Conservation (phyloP, 2,113 vertebrate species). For the Glaucomys volans region DNA sequence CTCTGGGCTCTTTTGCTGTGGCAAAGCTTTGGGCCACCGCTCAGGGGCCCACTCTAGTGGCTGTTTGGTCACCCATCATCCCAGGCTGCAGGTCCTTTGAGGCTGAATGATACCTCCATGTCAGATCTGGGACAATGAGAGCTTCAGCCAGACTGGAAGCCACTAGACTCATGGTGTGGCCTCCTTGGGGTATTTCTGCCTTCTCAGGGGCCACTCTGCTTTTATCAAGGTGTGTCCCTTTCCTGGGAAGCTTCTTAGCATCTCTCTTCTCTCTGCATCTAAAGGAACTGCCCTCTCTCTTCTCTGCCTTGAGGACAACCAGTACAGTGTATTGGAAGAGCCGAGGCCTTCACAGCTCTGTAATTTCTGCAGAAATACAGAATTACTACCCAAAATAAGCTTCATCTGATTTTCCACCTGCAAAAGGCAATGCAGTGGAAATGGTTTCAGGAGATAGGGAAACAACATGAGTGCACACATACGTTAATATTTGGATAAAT, state of each 20-base stretch:
- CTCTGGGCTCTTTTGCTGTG: not conserved
- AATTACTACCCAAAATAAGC: not conserved
- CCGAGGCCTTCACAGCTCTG: not conserved
- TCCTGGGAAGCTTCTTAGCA: not conserved
- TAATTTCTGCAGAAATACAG: not conserved
- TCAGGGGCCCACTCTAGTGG: not conserved
- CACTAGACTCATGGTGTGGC: not conserved
- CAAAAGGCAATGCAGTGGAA: not conserved
- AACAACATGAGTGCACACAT: not conserved
- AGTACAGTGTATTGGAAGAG: not conserved
- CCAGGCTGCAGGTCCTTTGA: constrained; percentile 6
- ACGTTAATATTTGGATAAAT: not conserved
- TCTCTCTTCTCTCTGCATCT: not conserved
- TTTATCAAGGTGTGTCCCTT: not conserved
- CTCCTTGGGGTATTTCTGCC: not conserved
- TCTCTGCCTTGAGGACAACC: not conserved
- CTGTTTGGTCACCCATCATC: not conserved
- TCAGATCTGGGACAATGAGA: not conserved
- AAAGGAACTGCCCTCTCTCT: not conserved
- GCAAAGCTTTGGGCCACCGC: not conserved
- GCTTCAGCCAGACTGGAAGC: not conserved
- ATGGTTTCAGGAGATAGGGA: not conserved
- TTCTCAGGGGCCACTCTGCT: not conserved
- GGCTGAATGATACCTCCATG: not conserved
- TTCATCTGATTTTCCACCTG: not conserved